These are phyloP conservation scores for Mormoops blainvillei DNA, from an alignment of 2,113 vertebrate species.

Conservation along the genomic window DNA sequence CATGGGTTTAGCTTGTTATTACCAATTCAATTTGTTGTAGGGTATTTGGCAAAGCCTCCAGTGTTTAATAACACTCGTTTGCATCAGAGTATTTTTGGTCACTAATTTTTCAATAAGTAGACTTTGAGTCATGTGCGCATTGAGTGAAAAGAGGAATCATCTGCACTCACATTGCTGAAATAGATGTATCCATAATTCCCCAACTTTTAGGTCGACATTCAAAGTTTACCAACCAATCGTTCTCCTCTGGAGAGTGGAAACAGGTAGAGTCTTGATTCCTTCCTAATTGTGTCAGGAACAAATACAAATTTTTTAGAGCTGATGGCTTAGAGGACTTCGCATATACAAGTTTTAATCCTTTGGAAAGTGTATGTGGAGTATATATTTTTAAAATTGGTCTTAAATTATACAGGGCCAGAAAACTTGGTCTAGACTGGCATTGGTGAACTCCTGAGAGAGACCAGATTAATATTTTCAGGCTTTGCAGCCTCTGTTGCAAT, in stretches of 20 bases:
- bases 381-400: neutral
- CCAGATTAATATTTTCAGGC: neutral
- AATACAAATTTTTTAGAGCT: neutral
- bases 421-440: neutral
- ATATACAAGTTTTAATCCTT: neutral
- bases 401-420: neutral
- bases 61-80: slow-evolving; percentile 52
- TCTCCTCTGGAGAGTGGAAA: neutral
- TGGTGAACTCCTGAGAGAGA: neutral
- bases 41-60: slow-evolving; percentile 38
- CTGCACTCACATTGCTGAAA: neutral
- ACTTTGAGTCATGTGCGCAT: neutral
- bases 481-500: neutral
- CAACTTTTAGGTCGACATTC: neutral
- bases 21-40: slow-evolving; percentile 11
- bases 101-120: slow-evolving; percentile 57
- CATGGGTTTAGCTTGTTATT: slow-evolving; percentile 7
- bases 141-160: neutral
- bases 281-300: neutral
- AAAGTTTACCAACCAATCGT: neutral
- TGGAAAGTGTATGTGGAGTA: neutral
- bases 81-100: neutral
- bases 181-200: neutral
- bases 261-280: neutral
- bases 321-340: neutral